phyloP scores from a whole-genome alignment of 2,113 vertebrate genomes.

The Burhinus bistriatus region DNA sequence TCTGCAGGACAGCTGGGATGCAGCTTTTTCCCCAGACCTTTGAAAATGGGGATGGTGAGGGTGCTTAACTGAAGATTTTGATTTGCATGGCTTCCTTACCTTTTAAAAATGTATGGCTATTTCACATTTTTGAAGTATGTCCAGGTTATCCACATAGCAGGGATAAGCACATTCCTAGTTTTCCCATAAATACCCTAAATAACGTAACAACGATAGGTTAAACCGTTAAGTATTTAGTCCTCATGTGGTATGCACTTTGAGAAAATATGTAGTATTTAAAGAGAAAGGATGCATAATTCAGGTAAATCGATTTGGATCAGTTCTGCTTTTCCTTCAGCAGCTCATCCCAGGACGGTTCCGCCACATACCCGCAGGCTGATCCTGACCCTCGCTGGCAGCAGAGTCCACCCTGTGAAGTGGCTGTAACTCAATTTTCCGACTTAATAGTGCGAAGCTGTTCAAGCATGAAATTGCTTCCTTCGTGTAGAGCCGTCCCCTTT shows the following conservation, averaged over 20 bases:
- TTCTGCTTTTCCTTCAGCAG: neutral
- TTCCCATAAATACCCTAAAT: neutral
- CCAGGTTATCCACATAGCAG: neutral
- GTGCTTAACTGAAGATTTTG: neutral
- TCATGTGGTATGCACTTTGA: accelerated
- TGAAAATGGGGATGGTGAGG: neutral
- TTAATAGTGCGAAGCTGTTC: conserved; percentile 40
- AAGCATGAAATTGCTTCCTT: conserved; percentile 67
- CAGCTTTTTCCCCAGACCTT: neutral
- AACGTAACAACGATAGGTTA: neutral
- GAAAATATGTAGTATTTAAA: neutral
- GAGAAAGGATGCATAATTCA: neutral
- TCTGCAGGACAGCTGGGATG: neutral
- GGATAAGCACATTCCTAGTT: neutral
- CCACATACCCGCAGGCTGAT: neutral
- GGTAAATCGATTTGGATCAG: no score
- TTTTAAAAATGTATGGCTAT: accelerated
- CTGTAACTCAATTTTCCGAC: conserved; percentile 39
- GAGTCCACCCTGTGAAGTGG: neutral
- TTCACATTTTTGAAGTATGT: neutral
- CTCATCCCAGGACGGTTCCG: neutral
- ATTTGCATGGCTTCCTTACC: neutral
- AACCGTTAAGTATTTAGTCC: neutral
- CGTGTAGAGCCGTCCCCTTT: conserved; percentile 39
- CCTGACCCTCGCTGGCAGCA: neutral